Base-by-base conservation (phyloP, 2,797 vertebrate species). In the Poeciliopsis infans region DNA sequence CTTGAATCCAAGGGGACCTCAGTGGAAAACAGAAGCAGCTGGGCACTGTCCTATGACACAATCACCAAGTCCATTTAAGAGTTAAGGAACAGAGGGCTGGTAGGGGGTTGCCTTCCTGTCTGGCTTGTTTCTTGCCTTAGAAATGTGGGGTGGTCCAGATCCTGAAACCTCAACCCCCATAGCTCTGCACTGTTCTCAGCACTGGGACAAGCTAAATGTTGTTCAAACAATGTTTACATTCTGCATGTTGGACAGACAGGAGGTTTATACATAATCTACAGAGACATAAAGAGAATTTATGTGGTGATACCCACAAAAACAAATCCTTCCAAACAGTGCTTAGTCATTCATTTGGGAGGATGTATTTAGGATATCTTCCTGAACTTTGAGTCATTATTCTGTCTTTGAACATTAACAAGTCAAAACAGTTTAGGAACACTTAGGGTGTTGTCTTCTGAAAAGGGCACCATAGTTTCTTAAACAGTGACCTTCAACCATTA, bases 11-110 rank as follows among this genome's bases (percentile, higher is more conserved):
- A 15, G 43, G 36, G 51, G 80, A 80, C 81, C 72, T 85, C 45
- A 53, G 16, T 84, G 68, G 18, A 71, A 87, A 87, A 85, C 72
- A 74, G 66, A 76, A 88, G 90, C 94, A 95, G 94, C 92, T 95
- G 93, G 86, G 77, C 69, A 71, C 64, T 80, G 70, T 93, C 85
- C 81, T 71, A 78, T 79, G 89, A 90, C 93, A 91, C 89, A 86
- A 81, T 79, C 84, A 76, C 77, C 77, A 76, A 85, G 86, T 66
- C 41, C 76, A 76, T 83, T 79, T 75, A 64, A 87, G 47, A 80
- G 86, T 85, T 86, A 15, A 61, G 53, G 12, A 36, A 25, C 39
- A 41, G 39, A 11, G 39, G 10, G 66, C 25, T 79, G 81, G 76
- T 86, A 15, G 71, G 64, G 64, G 84, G 78, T 83, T 83, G 86